Evolutionary conservation across 2,113 vertebrate species (phyloP).

Genomic region (Eubucco bourcierii): DNA sequence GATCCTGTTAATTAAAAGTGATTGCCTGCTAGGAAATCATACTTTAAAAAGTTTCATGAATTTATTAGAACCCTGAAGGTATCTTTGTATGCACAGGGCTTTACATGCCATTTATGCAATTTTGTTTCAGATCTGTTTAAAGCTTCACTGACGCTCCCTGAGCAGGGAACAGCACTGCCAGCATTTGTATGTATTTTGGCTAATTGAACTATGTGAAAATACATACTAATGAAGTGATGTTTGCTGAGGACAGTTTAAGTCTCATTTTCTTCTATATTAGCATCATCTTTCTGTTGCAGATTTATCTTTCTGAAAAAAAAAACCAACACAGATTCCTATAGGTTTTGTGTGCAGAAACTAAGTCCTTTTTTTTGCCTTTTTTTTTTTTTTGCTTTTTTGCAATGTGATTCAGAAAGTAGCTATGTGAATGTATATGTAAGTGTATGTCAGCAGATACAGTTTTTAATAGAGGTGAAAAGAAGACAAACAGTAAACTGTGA

Average conservation of each 20-base stretch:
- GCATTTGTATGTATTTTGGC: slow-evolving; percentile 80
- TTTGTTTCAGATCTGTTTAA: slow-evolving; percentile 86
- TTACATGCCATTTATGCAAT: slow-evolving; percentile 82
- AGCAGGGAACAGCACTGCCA: slow-evolving; percentile 72
- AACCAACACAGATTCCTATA: slow-evolving; percentile 32
- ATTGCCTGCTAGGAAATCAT: slow-evolving; percentile 88
- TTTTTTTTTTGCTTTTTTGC: slow-evolving; percentile 24
- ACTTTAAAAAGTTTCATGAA: slow-evolving; percentile 86
- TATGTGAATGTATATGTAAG: not conserved
- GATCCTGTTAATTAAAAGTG: slow-evolving; percentile 89
- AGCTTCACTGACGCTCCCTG: slow-evolving; percentile 76
- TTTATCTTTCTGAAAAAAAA: slow-evolving; percentile 50
- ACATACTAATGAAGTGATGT: slow-evolving; percentile 82
- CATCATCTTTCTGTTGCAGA: slow-evolving; percentile 43
- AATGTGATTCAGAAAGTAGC: slow-evolving; percentile 19
- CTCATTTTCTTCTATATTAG: slow-evolving; percentile 76
- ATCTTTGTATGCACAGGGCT: slow-evolving; percentile 85
- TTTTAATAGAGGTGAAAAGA: slow-evolving; percentile 20
- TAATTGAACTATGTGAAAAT: slow-evolving; percentile 86
- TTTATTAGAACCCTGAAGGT: slow-evolving; percentile 87
- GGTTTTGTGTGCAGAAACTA: slow-evolving; percentile 29
- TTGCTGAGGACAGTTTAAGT: slow-evolving; percentile 61
- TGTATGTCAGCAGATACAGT: not conserved
- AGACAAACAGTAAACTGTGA: slow-evolving; percentile 15
- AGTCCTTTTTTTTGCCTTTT: slow-evolving; percentile 5